Base-by-base conservation (phyloP, 1,140 invertebrate genomes). In the Drosophila serrata region DNA sequence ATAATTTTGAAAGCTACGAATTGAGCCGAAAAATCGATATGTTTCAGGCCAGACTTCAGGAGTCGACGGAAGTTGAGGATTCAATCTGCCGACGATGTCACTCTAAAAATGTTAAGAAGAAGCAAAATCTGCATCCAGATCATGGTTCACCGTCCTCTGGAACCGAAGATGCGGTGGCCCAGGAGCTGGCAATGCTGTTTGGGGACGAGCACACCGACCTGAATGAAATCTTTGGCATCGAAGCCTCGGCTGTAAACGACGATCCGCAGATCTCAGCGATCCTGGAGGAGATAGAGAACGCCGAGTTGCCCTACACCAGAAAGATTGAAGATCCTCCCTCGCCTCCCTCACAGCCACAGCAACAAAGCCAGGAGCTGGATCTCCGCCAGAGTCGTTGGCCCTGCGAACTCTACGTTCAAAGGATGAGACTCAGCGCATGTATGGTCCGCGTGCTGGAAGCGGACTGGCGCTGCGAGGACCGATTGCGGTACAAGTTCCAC, bases 341-440 rank as follows among this genome's bases (percentile, higher is more conserved):
- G 11, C 55, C 73, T 15, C 51, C 58, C 8, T 22, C 61, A 0
- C 24, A 24, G 6, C 31, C 15, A 9, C 35, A 33, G n/a, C 35
- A 33, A 12, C 40, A 49, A 3, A 56, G 51, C n/a, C 51, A 55
- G 35, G 49, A 29, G 13, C 61, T 42, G 22, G 55, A 92, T 77
- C 67, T 92, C n/a, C 56, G 81, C 0, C 57, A 84, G 33, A 92
- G 91, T 49, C 73, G 68, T n/a, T 92, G 91, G 91, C 91, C 91
- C n/a, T 92, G 91, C 35, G 91, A 92, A 57, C 57, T 92, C 7
- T 92, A 90, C 63, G 92, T 84, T 0, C 90, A 92, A 37, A 68
- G 78, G 2, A 79, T 79, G 1, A 58, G 60, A 2, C 77, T 92
- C 1, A 86, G 63, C 31, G 72, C 76, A 1, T 85, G 72, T 1